Base-by-base conservation (phyloP, 2,888 invertebrate genomes). In the Dorcus parallelipipedus region DNA sequence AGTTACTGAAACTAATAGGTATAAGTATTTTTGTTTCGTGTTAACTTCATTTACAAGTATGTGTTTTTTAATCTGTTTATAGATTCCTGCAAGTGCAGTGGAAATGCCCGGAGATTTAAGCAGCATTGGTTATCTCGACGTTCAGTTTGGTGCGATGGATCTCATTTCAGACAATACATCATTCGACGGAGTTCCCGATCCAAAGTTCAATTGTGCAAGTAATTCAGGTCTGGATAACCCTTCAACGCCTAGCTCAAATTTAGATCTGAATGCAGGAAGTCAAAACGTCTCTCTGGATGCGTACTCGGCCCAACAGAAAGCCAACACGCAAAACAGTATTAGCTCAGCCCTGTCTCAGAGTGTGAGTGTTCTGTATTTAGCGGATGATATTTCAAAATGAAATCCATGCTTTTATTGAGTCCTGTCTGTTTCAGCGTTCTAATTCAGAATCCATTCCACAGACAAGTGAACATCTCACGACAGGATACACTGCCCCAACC, bases 81-180 rank as follows among this genome's bases (percentile, higher is more conserved):
- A 95, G 90, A 97, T 97, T 72, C 97, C 96, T 43, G 85, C 93
- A 53, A 90, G 89, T 57, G 96, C 97, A 20, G 97, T 97, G 41
- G 97, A 97, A 80, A 97, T 97, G 97, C 97, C 97, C 0, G 95
- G 93, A 63, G 94, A 94, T 71, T 83, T 89, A 58, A 88, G 87
- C 72, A 86, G 86, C 64, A 86, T 87, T 65, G 85, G 84, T 63
- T 88, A 89, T 77, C 83, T 97, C 67, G 96, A 96, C 80, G 94
- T 97, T 64, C 95, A 96, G 81, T 97, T 97, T 79, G 95, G 95
- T 38, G 94, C 90, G 3, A 82, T 95, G 67, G 95, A 95, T 70
- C 86, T 88, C 70, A 85, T 86, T 62, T 80, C 81, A 51, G 84
- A 84, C 63, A 80, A 83, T 9, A 79, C 77, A 55, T 76, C 80